Evolutionary conservation across 2,888 invertebrate species (phyloP).

Genomic region (Drosophila anomalata): DNA sequence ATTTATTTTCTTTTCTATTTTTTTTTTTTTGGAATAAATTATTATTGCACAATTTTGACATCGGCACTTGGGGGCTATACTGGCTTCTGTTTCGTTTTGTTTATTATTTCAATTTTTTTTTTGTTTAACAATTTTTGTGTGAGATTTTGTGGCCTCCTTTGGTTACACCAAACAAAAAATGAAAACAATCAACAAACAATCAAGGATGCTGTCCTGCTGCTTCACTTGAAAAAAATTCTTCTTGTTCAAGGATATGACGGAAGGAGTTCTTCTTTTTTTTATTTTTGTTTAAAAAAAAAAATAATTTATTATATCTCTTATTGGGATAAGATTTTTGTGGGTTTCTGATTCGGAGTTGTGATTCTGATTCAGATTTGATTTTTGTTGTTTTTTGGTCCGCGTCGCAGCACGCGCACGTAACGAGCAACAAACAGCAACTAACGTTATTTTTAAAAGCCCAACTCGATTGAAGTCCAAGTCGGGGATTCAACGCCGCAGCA

Average conservation of each 20-base stretch:
- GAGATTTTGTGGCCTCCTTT: background rate
- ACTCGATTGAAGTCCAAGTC: conserved; percentile 75
- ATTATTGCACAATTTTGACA: conserved; percentile 1
- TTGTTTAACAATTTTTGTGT: no score
- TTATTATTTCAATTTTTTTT: background rate
- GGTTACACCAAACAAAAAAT: conserved; percentile 31
- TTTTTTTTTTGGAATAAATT: background rate
- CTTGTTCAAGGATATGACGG: conserved; percentile 1
- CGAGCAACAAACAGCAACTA: conserved; percentile 83
- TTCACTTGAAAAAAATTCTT: conserved; percentile 26
- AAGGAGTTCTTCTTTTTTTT: background rate
- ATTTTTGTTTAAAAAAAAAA: background rate
- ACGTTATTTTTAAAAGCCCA: conserved; percentile 80
- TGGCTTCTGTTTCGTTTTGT: background rate
- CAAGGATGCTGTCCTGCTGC: conserved; percentile 12
- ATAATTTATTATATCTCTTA: background rate
- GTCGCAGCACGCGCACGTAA: conserved; percentile 82
- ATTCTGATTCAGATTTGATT: conserved; percentile 5
- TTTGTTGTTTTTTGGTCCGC: conserved; percentile 57
- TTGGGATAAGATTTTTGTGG: background rate
- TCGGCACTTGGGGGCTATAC: background rate
- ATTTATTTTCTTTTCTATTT: background rate
- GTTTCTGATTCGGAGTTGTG: conserved; percentile 7
- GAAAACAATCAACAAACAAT: conserved; percentile 39
- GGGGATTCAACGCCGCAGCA: conserved; percentile 47